phyloP scores from a whole-genome alignment of 2,888 invertebrate species.

The Hydraecia micacea region DNA sequence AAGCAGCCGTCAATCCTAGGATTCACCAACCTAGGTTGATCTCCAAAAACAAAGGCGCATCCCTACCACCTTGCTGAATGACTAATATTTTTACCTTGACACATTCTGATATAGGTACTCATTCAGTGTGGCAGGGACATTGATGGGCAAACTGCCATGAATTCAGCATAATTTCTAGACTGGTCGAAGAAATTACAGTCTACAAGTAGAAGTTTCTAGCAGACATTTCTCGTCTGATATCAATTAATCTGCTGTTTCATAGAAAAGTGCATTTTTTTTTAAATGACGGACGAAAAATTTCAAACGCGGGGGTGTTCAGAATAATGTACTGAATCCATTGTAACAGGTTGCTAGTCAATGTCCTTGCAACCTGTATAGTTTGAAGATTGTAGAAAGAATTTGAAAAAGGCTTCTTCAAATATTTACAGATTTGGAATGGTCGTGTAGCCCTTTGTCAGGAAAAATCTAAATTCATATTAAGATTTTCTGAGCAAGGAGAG shows the following conservation, averaged over 20 bases:
- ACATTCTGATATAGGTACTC: not conserved
- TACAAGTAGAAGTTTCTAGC: not conserved
- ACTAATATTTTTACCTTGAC: not conserved
- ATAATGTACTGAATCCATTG: no score
- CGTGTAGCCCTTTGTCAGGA: not conserved
- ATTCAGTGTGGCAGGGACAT: not conserved
- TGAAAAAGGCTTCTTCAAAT: not conserved
- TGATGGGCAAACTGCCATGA: not conserved
- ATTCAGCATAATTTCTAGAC: not conserved
- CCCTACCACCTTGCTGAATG: not conserved
- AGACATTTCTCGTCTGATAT: no score
- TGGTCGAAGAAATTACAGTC: not conserved
- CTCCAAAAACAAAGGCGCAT: not conserved
- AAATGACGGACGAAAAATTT: no score
- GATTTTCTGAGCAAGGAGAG: not conserved
- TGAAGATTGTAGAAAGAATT: not conserved
- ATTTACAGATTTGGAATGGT: not conserved
- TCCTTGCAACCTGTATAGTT: not conserved
- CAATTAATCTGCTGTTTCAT: no score
- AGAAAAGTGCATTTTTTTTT: no score
- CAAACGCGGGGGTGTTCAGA: no score
- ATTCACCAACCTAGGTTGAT: not conserved
- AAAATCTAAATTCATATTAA: no score
- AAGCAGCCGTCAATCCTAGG: not conserved
- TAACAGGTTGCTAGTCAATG: no score